Evolutionary conservation across 2,113 vertebrate species (phyloP).

Genomic region (Oenanthe melanoleuca): DNA sequence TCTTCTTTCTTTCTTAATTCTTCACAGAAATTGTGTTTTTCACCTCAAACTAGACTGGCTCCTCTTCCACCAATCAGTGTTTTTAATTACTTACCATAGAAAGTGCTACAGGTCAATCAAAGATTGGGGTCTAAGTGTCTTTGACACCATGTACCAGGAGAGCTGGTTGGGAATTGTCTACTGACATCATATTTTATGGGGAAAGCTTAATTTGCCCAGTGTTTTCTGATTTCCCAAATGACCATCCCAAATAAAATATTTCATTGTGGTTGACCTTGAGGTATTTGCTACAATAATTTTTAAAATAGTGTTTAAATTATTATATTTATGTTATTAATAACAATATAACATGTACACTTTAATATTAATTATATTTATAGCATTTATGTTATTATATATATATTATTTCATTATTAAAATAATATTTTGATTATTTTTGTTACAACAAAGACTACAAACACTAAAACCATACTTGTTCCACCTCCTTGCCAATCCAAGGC

Average conservation of each 20-base stretch:
- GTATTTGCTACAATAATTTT: not conserved
- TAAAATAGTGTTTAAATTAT: rapidly evolving
- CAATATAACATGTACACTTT: too few species aligned
- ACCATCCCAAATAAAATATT: not conserved
- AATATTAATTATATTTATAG: too few species aligned
- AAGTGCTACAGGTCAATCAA: not conserved
- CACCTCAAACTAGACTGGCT: not conserved
- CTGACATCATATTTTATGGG: not conserved
- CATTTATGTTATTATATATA: rapidly evolving
- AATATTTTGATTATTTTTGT: not conserved
- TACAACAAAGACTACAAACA: not conserved
- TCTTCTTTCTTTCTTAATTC: not conserved
- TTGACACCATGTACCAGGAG: rapidly evolving
- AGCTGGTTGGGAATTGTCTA: not conserved
- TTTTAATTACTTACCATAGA: not conserved
- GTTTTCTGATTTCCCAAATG: not conserved
- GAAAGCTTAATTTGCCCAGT: not conserved
- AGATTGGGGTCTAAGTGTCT: not conserved
- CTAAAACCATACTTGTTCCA: not conserved
- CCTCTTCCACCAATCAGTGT: not conserved
- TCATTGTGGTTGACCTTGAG: not conserved
- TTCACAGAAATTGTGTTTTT: not conserved
- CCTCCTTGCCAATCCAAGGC: not conserved
- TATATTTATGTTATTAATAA: too few species aligned
- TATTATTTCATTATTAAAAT: not conserved